phyloP scores from a whole-genome alignment of 2,888 invertebrate genomes.

The Drosophila tripunctata region DNA sequence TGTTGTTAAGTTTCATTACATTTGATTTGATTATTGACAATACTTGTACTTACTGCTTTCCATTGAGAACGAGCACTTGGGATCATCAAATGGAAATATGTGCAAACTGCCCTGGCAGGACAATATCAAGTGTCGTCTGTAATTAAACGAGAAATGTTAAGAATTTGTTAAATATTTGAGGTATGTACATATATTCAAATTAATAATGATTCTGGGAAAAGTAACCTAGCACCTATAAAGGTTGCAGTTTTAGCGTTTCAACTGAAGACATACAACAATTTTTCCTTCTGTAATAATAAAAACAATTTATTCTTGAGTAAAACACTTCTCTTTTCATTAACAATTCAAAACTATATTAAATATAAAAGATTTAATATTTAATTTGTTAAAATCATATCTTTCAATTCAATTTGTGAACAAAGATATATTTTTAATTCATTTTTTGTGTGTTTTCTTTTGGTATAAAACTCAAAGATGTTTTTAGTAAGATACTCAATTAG shows the following conservation, averaged over 20 bases:
- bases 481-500: too few species aligned
- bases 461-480: not conserved
- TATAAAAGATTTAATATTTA: too few species aligned
- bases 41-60: slow-evolving; percentile 94
- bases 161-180: not conserved
- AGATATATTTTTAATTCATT: not conserved
- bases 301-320: too few species aligned
- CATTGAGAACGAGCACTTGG: slow-evolving; percentile 97
- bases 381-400: too few species aligned
- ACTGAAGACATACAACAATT: too few species aligned
- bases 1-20: slow-evolving; percentile 3
- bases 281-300: too few species aligned
- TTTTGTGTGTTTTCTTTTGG: not conserved
- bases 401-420: too few species aligned
- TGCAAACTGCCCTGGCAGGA: slow-evolving; percentile 97
- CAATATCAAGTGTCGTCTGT: slow-evolving; percentile 93
- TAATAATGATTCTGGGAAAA: too few species aligned
- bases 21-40: slow-evolving; percentile 7
- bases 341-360: not conserved
- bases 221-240: too few species aligned
- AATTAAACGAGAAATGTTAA: not conserved
- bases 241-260: too few species aligned
- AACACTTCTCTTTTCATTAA: too few species aligned
- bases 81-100: slow-evolving; percentile 98
- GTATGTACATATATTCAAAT: too few species aligned